These are phyloP conservation scores for Morinoia aosen DNA, from an alignment of 2,888 invertebrate species.

Conservation along the genomic window DNA sequence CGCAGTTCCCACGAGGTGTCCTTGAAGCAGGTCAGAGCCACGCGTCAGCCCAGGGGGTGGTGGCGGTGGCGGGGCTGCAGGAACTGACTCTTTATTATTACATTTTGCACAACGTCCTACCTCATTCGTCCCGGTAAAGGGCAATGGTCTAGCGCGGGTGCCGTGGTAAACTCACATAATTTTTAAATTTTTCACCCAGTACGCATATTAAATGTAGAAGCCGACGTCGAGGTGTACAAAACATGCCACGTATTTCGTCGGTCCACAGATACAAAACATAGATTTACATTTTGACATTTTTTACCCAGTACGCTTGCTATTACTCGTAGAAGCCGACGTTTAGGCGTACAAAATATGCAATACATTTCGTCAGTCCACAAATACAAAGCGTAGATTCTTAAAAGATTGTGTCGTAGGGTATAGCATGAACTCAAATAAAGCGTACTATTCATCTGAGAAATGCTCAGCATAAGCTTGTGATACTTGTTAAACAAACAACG, in stretches of 20 bases:
- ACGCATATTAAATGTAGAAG: not conserved
- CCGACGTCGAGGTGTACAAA: not conserved
- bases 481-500: too few species aligned
- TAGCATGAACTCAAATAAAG: too few species aligned
- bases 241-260: not conserved
- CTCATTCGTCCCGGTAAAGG: not conserved
- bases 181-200: too few species aligned
- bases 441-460: too few species aligned
- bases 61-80: not conserved
- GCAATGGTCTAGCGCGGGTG: not conserved
- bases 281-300: not conserved
- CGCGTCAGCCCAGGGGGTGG: not conserved
- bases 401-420: not conserved
- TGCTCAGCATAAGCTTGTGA: too few species aligned
- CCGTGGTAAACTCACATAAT: not conserved
- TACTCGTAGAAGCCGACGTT: not conserved
- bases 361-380: not conserved
- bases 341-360: not conserved
- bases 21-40: constrained; percentile 16
- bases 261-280: not conserved
- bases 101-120: not conserved
- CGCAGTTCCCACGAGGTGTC: not conserved
- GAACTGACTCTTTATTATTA: not conserved
- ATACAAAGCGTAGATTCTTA: not conserved
- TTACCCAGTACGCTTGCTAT: not conserved